phyloP scores from a whole-genome alignment of 2,113 vertebrate species.

The Alectura lathami region DNA sequence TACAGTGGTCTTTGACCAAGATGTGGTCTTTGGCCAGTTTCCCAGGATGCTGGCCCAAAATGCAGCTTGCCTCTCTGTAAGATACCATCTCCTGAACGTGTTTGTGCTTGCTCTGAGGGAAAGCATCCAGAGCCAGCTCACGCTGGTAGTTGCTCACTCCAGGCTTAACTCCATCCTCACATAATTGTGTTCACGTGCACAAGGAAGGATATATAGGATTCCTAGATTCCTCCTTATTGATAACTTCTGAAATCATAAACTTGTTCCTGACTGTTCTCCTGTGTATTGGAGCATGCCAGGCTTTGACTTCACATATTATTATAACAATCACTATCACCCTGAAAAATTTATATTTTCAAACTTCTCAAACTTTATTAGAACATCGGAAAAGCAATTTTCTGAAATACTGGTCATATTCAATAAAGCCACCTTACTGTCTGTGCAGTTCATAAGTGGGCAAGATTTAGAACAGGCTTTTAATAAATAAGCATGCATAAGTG shows the following conservation, averaged over 20 bases:
- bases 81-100: neutral
- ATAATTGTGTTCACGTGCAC: neutral
- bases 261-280: neutral
- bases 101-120: constrained; percentile 3
- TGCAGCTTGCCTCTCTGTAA: constrained; percentile 13
- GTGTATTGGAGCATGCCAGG: neutral
- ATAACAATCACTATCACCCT: neutral
- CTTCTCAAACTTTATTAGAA: neutral
- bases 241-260: neutral
- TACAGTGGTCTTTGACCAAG: neutral
- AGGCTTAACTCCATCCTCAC: neutral
- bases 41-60: neutral
- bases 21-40: neutral
- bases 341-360: neutral
- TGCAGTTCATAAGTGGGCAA: neutral
- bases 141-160: neutral
- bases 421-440: neutral
- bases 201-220: neutral
- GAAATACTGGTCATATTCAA: neutral
- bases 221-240: neutral
- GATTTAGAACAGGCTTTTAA: neutral
- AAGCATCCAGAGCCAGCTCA: neutral
- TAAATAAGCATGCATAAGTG: neutral
- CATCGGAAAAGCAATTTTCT: too few species aligned
- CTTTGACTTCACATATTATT: neutral